Evolutionary conservation across 2,797 vertebrate species (phyloP), one percentile per base, ranked within the genome.

Genomic region (Eleutherodactylus coqui): DNA sequence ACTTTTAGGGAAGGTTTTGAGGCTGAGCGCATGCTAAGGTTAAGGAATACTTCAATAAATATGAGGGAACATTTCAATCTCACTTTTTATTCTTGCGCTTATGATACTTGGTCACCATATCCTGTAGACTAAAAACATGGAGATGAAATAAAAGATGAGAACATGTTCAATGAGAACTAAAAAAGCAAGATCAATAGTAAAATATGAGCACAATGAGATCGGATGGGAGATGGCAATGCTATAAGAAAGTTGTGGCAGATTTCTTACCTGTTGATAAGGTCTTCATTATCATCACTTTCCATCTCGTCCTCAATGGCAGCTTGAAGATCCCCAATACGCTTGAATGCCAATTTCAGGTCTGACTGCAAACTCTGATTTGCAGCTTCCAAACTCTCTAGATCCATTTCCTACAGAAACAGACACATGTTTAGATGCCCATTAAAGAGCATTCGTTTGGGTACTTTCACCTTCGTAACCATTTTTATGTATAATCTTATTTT

Each of bases 31-130:
- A 93, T 92, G 93, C 91, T 0, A 70, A 85, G 89, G 88, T 89
- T 91, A 89, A 89, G 87, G 45, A 80, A 83, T 62, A 67, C 10
- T 1, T 62, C 27, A 81, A 53, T n/a, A 87, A 79, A 34, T 4
- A 79, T n/a, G 72, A 75, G 58, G 34, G n/a, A 89, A 89, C 89
- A 88, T 75, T 88, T 82, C 80, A 38, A 94, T 91, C 97, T 98
- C 96, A 99, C 97, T 92, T 96, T 96, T 96, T 95, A 95, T 94
- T 98, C 94, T 96, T 97, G 95, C 96, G 95, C 96, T 97, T 98
- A 94, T 99, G 97, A 96, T 97, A 98, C 92, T 98, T 99, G 95
- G 96, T 95, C 96, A 98, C 97, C 97, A 98, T 97, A 93, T 98
- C 97, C 95, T 99, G 97, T 92, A 98, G 95, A 96, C 97, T 98